Evolutionary conservation across 1,140 invertebrate genomes (phyloP), one percentile per base, ranked within the genome.

Genomic region (Chironomus tepperi): DNA sequence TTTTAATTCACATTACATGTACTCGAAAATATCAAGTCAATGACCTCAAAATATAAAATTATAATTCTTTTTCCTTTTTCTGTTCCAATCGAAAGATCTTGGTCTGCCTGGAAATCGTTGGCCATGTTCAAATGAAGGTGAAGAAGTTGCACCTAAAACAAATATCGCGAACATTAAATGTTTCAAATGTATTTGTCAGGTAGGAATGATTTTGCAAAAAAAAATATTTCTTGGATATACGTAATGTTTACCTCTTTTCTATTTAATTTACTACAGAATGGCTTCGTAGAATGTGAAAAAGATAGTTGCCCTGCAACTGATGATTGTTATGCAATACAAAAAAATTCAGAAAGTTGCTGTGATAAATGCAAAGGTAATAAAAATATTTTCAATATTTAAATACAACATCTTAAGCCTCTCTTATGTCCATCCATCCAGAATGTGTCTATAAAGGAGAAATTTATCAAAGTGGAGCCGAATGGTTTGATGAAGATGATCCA

Each of bases 381-480:
- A 42, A 15, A n/a, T n/a, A n/a, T n/a, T n/a, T n/a, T n/a, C n/a
- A n/a, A n/a, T n/a, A n/a, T n/a, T n/a, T n/a, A n/a, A n/a, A n/a
- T n/a, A n/a, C n/a, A 34, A 5, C 24, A 34, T 75, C 10, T 73
- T 47, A 19, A n/a, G 9, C 67, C 5, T 42, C 47, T 74, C 47
- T 65, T 5, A 5, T 74, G n/a, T 65, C 3, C 9, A 6, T 64
- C 1, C 7, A 79, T 79, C 3, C 78, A 92, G 93, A 92, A 15
- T 96, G 94, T 82, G 84, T 87, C 74, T 88, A 89, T 79, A 89
- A 91, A 34, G 91, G 91, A 7, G 83, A 87, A 1, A 85, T 89
- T 42, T 88, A 92, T 78, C 84, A 85, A 5, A 93, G 92, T 47
- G 91, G 91, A 64, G 88, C 89, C 0, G 91, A 92, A 80, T 95